Base-by-base conservation (phyloP, 2,113 vertebrate species). In the Hemicordylus capensis region DNA sequence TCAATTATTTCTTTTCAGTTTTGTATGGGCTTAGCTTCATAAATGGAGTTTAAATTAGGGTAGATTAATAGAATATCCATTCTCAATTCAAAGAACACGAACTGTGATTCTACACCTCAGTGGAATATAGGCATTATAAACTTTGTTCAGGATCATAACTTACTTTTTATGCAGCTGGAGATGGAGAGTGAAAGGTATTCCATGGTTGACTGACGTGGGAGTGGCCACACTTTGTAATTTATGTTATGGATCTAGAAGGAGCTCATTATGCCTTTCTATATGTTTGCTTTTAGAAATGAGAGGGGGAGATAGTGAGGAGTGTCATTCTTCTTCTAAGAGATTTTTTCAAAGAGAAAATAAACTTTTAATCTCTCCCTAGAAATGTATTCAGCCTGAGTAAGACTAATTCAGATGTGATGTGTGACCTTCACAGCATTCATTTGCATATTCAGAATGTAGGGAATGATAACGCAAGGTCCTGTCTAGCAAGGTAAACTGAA, bases 301-400 rank as follows among this genome's bases (percentile, higher is more conserved):
- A 12, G 19, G 34, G 51, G 31, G 39, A 26, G 37, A 78, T n/a
- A 46, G 2, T 54, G 44, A 66, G n/a, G 48, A 66, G 19, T 20
- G 15, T 19, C 26, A 37, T 8, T 34, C 42, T 58, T 56, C 8
- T 78, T 34, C n/a, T 37, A 20, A 70, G 64, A 39, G n/a, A 58
- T 70, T 54, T 6, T 54, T 81, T 81, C n/a, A 81, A 81, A 81
- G 64, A 70, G 34, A 70, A 54, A 81, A n/a, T 3, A 70, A 70
- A 31, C 4, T 54, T 69, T 37, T 51, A 58, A 82, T 70, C 26
- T 58, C 51, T 58, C 64, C 24, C 11, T 42, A 42, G 66, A 58
- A 82, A 39, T 82, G 8, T 58, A 72, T 59, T 58, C 37, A 58
- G 67, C 24, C 46, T 42, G 44, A 26, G 15, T 17, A 66, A 54